These are phyloP conservation scores for Ichneumoninae sp. DNA, from an alignment of 2,888 invertebrate species.

Conservation along the genomic window DNA sequence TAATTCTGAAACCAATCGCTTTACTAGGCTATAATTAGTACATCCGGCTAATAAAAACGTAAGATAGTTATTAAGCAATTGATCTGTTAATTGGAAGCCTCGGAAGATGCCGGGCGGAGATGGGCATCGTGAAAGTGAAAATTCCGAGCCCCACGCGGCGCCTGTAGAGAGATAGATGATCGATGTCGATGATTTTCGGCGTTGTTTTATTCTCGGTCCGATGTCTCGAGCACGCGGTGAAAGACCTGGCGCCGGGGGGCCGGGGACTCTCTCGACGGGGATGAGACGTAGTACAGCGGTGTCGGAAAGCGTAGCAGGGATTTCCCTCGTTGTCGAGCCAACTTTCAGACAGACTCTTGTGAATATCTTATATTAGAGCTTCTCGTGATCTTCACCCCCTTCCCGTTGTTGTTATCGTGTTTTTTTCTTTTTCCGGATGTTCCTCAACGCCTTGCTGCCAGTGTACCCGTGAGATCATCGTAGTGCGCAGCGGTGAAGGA, in stretches of 20 bases:
- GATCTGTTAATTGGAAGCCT: background rate
- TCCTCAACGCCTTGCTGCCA: background rate
- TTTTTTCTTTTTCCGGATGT: background rate
- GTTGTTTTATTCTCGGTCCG: slow-evolving; percentile 42
- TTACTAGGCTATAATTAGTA: background rate
- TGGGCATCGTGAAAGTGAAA: too few relatives aligned
- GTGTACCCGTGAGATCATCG: background rate
- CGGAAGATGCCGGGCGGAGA: too few relatives aligned
- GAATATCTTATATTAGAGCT: slow-evolving; percentile 13
- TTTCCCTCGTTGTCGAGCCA: slow-evolving; percentile 52
- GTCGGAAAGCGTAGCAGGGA: slow-evolving; percentile 42
- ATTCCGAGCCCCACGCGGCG: background rate
- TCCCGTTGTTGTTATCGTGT: background rate
- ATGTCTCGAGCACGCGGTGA: slow-evolving; percentile 14
- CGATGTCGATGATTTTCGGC: background rate
- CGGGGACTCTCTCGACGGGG: slow-evolving; percentile 29
- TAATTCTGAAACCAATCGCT: slow-evolving; percentile 80
- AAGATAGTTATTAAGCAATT: background rate
- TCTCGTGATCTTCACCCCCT: slow-evolving; percentile 15
- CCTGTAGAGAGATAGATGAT: background rate
- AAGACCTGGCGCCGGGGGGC: slow-evolving; percentile 31
- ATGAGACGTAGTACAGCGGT: slow-evolving; percentile 15
- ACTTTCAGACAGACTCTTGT: slow-evolving; percentile 37
- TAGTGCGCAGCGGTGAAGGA: slow-evolving; percentile 53
- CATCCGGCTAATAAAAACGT: background rate